These are phyloP conservation scores for Copidosoma aretas DNA, from an alignment of 2,888 invertebrate genomes.

Conservation along the genomic window DNA sequence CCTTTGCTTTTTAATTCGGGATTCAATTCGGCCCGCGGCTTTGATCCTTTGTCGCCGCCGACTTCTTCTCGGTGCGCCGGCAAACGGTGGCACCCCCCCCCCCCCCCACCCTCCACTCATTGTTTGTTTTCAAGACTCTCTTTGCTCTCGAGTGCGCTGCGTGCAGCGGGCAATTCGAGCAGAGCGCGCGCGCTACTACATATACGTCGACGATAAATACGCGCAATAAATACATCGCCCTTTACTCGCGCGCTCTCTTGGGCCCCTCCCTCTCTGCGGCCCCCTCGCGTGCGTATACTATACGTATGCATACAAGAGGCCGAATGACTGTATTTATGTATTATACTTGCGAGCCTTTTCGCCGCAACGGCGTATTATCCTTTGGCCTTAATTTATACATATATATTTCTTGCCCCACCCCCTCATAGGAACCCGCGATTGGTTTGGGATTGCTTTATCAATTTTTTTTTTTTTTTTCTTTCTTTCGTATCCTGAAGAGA, in stretches of 20 bases:
- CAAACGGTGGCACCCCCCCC: conserved; percentile 30
- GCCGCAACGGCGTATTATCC: too few relatives aligned
- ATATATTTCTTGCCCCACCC: too few relatives aligned
- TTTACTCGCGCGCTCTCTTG: too few relatives aligned
- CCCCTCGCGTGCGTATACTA: conserved; percentile 6
- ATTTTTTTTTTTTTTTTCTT: too few relatives aligned
- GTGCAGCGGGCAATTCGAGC: conserved; percentile 37
- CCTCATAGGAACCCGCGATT: too few relatives aligned
- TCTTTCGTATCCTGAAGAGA: too few relatives aligned
- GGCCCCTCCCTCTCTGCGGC: conserved; percentile 10
- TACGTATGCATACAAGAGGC: neutral
- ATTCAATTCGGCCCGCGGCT: conserved; percentile 46
- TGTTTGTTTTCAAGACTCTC: conserved; percentile 33
- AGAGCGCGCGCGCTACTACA: too few relatives aligned
- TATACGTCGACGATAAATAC: conserved; percentile 43
- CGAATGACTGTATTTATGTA: too few relatives aligned
- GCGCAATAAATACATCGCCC: conserved; percentile 39
- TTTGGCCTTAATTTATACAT: too few relatives aligned
- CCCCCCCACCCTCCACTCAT: conserved; percentile 15
- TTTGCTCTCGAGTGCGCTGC: conserved; percentile 7
- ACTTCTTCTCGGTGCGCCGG: conserved; percentile 34
- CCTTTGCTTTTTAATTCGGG: conserved; percentile 47
- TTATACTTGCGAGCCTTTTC: too few relatives aligned
- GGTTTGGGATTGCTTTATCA: too few relatives aligned
- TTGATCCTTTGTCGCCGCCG: conserved; percentile 45